Conservation (phyloP, 2,797 vertebrate species). For the Eulemur rubriventer region DNA sequence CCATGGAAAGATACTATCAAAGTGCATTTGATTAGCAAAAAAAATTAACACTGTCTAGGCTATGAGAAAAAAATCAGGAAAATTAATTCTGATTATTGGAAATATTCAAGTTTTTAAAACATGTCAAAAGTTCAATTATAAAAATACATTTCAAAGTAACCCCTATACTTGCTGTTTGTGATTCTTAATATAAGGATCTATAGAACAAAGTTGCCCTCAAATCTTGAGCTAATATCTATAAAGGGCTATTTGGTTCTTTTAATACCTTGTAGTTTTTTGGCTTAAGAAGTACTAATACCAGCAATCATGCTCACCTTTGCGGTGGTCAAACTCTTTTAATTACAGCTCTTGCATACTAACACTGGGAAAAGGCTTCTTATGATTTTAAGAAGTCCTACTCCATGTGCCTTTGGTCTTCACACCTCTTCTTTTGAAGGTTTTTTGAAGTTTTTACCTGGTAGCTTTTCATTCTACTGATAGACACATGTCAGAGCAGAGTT, state of each 20-base stretch:
- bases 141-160: slow-evolving; percentile 10
- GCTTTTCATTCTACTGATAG: neutral
- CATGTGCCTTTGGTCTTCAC: neutral
- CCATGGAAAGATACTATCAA: neutral
- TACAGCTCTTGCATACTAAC: neutral
- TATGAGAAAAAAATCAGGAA: neutral
- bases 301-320: neutral
- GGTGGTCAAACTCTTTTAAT: neutral
- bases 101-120: neutral
- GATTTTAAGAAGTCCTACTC: neutral
- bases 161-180: neutral
- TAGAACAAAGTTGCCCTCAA: neutral
- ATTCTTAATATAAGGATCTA: neutral
- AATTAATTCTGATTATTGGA: neutral
- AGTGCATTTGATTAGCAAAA: neutral
- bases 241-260: neutral
- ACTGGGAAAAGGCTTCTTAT: neutral
- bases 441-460: neutral
- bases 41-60: neutral
- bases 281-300: neutral
- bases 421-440: neutral
- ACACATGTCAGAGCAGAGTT: neutral
- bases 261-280: neutral
- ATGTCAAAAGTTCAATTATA: neutral
- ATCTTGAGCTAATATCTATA: neutral